Evolutionary conservation across 2,113 vertebrate genomes (phyloP).

Genomic region (Odontophorus gujanensis): DNA sequence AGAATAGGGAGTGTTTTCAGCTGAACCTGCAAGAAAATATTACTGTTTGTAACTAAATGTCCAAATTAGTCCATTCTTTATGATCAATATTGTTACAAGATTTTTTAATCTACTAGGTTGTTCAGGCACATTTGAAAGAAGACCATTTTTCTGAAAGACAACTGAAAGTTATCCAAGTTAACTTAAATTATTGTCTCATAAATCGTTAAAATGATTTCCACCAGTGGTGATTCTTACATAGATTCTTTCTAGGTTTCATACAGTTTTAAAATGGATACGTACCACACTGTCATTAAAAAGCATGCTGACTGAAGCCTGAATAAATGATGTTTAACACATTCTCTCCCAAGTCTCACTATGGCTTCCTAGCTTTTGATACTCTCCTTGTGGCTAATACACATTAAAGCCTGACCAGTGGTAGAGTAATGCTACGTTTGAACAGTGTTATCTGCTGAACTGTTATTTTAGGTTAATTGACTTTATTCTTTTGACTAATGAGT

Average conservation of each 20-base stretch:
- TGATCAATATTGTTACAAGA: neutral
- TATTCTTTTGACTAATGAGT: neutral
- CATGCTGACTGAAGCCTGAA: neutral
- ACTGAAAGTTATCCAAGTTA: neutral
- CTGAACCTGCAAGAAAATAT: neutral
- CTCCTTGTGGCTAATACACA: neutral
- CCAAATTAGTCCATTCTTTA: neutral
- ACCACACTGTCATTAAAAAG: neutral
- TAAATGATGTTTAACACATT: neutral
- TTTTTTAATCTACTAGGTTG: neutral
- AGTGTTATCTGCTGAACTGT: neutral
- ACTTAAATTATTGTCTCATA: neutral
- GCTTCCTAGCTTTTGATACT: neutral
- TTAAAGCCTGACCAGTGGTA: neutral
- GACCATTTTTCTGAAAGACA: neutral
- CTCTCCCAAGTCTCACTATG: neutral
- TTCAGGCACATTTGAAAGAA: neutral
- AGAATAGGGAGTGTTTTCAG: neutral
- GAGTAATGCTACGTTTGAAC: neutral
- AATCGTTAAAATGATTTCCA: neutral
- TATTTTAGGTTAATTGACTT: neutral
- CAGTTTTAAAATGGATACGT: neutral
- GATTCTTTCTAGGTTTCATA: neutral
- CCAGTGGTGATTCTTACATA: neutral
- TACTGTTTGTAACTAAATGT: neutral